Evolutionary conservation across 2,888 invertebrate genomes (phyloP), one percentile per base, ranked within the genome.

Genomic region (Macaria liturata): DNA sequence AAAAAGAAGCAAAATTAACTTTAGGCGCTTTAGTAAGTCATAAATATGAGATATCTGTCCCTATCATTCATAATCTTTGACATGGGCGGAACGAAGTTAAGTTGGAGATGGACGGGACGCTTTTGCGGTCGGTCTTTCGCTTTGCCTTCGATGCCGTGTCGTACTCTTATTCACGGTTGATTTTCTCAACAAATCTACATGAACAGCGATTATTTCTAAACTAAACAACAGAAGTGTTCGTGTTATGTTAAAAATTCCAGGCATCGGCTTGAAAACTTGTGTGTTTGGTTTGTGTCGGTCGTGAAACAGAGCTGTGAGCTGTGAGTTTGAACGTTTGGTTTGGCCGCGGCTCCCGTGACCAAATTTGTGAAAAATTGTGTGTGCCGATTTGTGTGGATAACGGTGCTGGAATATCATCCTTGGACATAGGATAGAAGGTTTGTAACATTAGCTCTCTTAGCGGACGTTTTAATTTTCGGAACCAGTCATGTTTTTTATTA

Each of bases 151-250:
- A 84, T 80, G 86, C 86, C 86, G 88, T 84, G 86, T 80, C 88
- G 90, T 90, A 87, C 88, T 89, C 84, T 84, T 74, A 85, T 80
- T 84, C 84, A 83, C 88, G 81, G 83, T 86, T 87, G 84, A 82
- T 86, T 83, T 74, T 81, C 72, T 68, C 78, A 74, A 69, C 75
- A 79, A 80, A 79, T 81, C 63, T 84, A 78, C 78, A 83, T 86
- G 84, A 87, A 81, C 79, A 81, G 78, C 77, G 80, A 81, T 78
- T 81, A 80, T 78, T 78, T 79, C 69, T 80, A 73, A 78, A 70
- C 70, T 71, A 65, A 64, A 66, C 65, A 73, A 70, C 57, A 71
- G 64, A 73, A 78, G 83, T 82, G 83, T 62, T 68, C 68, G 72
- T 73, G 78, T 81, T 81, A 83, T 84, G 84, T 77, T 80, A 80